phyloP scores from a whole-genome alignment of 64 coral and sea anemone species.

The Cladopsammia gracilis region DNA sequence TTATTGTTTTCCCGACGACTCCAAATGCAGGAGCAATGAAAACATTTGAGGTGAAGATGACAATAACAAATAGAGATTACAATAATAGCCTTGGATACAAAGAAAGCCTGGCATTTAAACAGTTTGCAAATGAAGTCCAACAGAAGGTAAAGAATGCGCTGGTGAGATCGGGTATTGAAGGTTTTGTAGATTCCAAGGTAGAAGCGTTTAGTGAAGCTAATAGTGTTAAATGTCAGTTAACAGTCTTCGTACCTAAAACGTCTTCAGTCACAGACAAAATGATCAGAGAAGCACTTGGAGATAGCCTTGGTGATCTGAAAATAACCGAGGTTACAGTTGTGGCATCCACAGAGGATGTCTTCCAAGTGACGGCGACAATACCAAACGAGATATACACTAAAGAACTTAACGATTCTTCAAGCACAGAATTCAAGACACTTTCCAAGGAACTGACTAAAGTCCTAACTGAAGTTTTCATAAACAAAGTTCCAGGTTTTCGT shows the following conservation, averaged over 20 bases:
- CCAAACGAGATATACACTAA: not conserved
- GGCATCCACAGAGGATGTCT: not conserved
- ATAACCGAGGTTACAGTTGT: not conserved
- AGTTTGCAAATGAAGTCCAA: not conserved
- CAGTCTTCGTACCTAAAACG: not conserved
- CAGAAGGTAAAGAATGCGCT: not conserved
- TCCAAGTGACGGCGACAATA: conserved; percentile 21
- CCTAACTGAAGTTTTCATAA: not conserved
- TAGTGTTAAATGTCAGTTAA: not conserved
- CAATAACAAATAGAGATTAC: conserved; percentile 3
- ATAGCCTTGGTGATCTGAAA: not conserved
- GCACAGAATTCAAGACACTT: not conserved
- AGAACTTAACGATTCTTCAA: not conserved
- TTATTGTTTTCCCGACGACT: not conserved
- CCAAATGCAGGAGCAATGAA: not conserved
- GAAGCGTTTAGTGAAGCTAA: not conserved
- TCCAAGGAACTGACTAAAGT: not conserved
- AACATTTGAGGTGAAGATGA: not conserved
- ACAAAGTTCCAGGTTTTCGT: not conserved
- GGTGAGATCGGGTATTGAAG: not conserved
- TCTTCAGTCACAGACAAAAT: not conserved
- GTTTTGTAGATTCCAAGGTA: not conserved
- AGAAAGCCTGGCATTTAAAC: not conserved
- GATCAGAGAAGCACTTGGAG: not conserved
- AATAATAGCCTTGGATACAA: not conserved